Evolutionary conservation across 1,140 invertebrate species (phyloP).

Genomic region (Arctopsyche grandis): DNA sequence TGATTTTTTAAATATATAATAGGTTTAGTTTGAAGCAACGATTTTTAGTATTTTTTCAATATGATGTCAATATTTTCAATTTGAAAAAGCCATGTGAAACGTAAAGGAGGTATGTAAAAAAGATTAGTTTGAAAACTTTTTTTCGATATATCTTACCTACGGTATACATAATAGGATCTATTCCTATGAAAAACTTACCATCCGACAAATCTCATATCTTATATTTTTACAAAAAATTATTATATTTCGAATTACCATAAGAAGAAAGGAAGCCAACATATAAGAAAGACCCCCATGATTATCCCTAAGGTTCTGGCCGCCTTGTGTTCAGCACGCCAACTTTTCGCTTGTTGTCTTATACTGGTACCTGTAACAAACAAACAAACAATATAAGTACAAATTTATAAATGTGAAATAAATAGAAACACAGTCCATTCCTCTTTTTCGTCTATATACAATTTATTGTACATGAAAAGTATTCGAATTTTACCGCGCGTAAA

Average conservation of each 20-base stretch:
- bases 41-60: too few relatives aligned
- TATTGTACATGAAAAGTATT: not conserved
- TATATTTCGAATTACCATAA: conserved; percentile 69
- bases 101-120: too few relatives aligned
- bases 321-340: conserved; percentile 91
- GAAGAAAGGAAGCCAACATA: conserved; percentile 93
- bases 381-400: not conserved
- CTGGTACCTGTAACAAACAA: conserved; percentile 77
- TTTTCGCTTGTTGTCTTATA: conserved; percentile 76
- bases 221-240: not conserved
- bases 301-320: conserved; percentile 91
- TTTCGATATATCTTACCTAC: too few relatives aligned
- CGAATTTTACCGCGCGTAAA: not conserved
- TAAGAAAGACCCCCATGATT: conserved; percentile 88
- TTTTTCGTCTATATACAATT: not conserved
- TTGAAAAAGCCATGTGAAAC: too few relatives aligned
- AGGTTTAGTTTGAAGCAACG: too few relatives aligned
- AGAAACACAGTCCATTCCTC: not conserved
- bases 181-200: too few relatives aligned
- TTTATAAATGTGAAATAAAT: not conserved
- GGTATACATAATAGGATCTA: too few relatives aligned
- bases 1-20: too few relatives aligned
- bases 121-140: too few relatives aligned
- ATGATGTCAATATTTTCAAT: too few relatives aligned
- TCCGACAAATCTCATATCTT: too few relatives aligned